These are phyloP conservation scores for Hypomecis atomaria DNA, from an alignment of 2,888 invertebrate species.

Conservation along the genomic window DNA sequence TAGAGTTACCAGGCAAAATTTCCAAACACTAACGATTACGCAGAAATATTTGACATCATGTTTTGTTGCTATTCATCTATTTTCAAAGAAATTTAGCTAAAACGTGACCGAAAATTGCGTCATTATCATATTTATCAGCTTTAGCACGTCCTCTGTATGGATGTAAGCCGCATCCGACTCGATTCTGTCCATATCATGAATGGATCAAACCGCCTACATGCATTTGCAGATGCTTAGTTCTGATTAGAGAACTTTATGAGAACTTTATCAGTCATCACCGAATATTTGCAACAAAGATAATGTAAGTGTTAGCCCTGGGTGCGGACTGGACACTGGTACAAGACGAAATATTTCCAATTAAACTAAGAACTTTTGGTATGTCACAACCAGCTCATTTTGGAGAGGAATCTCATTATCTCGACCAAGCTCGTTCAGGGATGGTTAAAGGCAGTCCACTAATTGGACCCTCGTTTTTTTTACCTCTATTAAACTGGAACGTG, in stretches of 20 bases:
- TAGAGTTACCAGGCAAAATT: no score
- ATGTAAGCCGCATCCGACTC: no score
- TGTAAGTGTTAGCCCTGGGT: slow-evolving; percentile 1
- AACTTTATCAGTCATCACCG: not conserved
- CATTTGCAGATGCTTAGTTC: not conserved
- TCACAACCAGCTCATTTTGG: slow-evolving; percentile 34
- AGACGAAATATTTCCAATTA: slow-evolving; percentile 24
- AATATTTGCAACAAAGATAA: slow-evolving; percentile 4
- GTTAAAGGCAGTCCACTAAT: slow-evolving; percentile 31
- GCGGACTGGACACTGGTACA: no score
- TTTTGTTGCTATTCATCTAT: no score
- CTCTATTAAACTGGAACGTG: slow-evolving; percentile 24
- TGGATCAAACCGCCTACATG: no score
- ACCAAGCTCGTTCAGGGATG: slow-evolving; percentile 22
- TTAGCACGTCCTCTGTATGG: no score
- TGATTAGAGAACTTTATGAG: not conserved
- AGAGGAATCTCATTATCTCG: slow-evolving; percentile 37
- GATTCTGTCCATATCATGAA: no score
- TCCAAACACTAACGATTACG: no score
- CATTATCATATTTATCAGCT: no score
- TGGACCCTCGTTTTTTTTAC: slow-evolving; percentile 23
- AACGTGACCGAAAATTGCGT: no score
- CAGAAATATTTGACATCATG: no score
- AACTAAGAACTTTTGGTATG: slow-evolving; percentile 36
- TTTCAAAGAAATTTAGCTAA: no score